These are phyloP conservation scores for Harpagoxenus sublaevis DNA, from an alignment of 2,888 invertebrate genomes.

Conservation along the genomic window DNA sequence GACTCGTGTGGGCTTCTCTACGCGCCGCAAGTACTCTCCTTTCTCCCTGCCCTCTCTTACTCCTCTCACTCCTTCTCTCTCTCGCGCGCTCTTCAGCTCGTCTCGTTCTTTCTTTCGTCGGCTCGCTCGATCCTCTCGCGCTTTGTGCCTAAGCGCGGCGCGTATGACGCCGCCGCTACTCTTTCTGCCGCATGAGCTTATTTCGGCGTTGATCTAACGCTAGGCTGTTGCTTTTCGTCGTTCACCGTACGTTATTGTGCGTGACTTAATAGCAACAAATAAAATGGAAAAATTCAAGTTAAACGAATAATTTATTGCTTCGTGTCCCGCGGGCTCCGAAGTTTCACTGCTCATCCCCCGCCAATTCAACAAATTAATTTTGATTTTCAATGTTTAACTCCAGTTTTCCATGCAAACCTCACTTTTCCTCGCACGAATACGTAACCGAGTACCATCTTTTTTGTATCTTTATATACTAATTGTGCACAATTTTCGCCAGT, in stretches of 20 bases:
- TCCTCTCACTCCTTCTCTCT: slow-evolving; percentile 48
- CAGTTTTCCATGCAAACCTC: neutral
- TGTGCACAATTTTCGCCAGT: neutral
- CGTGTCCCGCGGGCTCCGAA: neutral
- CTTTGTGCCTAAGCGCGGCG: slow-evolving; percentile 41
- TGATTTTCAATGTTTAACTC: neutral
- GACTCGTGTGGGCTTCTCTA: slow-evolving; percentile 86
- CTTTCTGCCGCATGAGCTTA: slow-evolving; percentile 16
- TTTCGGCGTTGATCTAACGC: slow-evolving; percentile 21
- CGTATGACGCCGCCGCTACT: slow-evolving; percentile 20
- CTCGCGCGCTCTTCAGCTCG: slow-evolving; percentile 55
- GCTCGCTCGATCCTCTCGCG: slow-evolving; percentile 49
- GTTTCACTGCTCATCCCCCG: neutral
- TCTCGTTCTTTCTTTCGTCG: slow-evolving; percentile 50
- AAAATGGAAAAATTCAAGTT: slow-evolving; percentile 7
- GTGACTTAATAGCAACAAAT: neutral
- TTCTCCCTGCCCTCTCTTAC: slow-evolving; percentile 56
- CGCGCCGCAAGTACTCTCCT: slow-evolving; percentile 74
- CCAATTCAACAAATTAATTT: neutral
- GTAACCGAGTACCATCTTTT: neutral
- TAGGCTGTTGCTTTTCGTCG: slow-evolving; percentile 3
- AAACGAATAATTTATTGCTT: neutral
- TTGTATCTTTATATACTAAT: neutral
- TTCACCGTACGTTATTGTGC: neutral
- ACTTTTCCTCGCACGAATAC: neutral